Evolutionary conservation across 30 jellyfish, hydroid and myxozoan genomes (phyloP), one percentile per base, ranked within the genome.

Genomic region (Catostylus mosaicus): DNA sequence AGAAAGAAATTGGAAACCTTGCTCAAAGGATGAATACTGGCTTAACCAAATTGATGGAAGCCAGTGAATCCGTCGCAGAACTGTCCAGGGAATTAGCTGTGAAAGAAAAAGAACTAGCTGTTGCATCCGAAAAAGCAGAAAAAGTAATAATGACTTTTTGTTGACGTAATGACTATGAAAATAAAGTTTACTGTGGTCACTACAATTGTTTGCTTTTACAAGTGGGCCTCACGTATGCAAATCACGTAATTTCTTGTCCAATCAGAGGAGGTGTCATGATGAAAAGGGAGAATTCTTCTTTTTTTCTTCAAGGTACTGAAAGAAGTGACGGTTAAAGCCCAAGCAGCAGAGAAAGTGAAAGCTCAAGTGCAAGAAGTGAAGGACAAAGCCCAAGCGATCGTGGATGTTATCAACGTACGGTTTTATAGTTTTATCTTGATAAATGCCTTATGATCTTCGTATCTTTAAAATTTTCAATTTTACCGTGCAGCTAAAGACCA

Each of bases 1-100:
- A 77, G 47, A 77, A 64, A 0, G 97, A 88, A 38, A 71, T 88
- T 20, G 97, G 93, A 1, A 77, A 51, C 32, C 65, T 88, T 18
- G 97, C 97, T 18, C 62, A 63, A 12, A 60, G 97, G 51, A 88
- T 88, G 97, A 88, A 88, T 61, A 88, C 93, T 14, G 97, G 97
- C 5, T 47, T 88, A 57, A 62, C 85, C 9, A 88, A 88, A 37
- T 54, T 88, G 66, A 88, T 88, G 97, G 97, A 88, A 74, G 97
- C 97, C 77, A 88, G 97, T 67, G 93, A 81, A 30, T 88, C 97
- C 7, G 97, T 88, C 27, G 97, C 97, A 6, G 81, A 52, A 47
- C 83, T 88, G 3, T 88, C 97, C 5, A 47, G 93, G 52, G 97
- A 88, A 38, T 65, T 88, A 65, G 93, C 93, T 6, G 93, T 88